Conservation (phyloP, 2,888 invertebrate species). For the Apamea monoglypha region DNA sequence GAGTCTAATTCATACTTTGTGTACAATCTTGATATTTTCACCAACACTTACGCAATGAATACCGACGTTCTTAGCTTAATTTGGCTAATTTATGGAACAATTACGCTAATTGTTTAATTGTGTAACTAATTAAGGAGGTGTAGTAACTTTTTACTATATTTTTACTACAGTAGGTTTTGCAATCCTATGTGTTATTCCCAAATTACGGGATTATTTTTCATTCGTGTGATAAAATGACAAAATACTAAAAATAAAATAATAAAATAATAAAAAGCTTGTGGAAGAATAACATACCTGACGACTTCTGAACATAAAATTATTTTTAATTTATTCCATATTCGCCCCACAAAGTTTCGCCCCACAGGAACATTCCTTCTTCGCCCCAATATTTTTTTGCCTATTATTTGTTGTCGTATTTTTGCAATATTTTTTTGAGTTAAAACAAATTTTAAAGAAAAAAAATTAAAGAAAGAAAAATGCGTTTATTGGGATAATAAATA, state of each 20-base stretch:
- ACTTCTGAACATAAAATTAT: not conserved
- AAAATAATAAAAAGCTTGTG: no score
- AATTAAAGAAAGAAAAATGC: no score
- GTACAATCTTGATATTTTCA: slow-evolving; percentile 34
- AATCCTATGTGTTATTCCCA: not conserved
- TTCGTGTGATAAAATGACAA: not conserved
- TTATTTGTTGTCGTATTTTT: no score
- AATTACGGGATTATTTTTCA: not conserved
- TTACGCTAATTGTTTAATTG: slow-evolving; percentile 42
- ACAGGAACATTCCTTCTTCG: not conserved
- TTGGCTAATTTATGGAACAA: slow-evolving; percentile 28
- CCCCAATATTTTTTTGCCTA: not conserved
- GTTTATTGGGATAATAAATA: no score
- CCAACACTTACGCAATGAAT: slow-evolving; percentile 31
- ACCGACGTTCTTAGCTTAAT: slow-evolving; percentile 19
- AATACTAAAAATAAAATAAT: not conserved
- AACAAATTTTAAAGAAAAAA: no score
- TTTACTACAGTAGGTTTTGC: not conserved
- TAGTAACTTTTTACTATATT: slow-evolving; percentile 7
- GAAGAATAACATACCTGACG: not conserved
- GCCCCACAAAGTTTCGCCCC: not conserved
- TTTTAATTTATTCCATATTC: not conserved
- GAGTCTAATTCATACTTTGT: not conserved
- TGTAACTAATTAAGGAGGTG: slow-evolving; percentile 32
- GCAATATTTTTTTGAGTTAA: no score